Percentiles rank a stretch among this genome's conserved stretches.
phyloP scores from a whole-genome alignment of 92 coral and sea anemone genomes.

The Phenganax subtilis region DNA sequence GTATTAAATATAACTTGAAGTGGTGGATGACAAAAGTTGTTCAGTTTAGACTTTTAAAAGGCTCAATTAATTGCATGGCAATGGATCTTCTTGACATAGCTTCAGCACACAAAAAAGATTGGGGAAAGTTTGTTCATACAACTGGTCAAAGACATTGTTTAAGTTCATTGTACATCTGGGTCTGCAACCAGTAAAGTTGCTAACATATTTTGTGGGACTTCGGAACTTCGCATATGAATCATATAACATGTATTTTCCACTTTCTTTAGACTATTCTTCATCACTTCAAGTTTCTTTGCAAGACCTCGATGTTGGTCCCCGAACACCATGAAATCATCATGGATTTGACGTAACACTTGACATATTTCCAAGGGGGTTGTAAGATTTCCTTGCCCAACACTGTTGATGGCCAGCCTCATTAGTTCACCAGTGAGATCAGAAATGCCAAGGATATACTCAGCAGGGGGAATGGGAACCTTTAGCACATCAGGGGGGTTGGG shows the following conservation, averaged over 20 bases:
- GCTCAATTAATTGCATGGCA: too few species aligned
- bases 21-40: too few species aligned
- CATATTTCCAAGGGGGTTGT: constrained; percentile 73
- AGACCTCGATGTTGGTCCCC: constrained; percentile 65
- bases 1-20: too few species aligned
- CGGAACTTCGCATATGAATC: constrained; percentile 81
- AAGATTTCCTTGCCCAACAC: constrained; percentile 78
- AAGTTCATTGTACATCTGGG: constrained; percentile 1
- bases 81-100: too few species aligned
- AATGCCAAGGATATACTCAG: constrained; percentile 78
- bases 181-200: constrained; percentile 39
- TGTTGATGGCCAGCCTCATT: constrained; percentile 86
- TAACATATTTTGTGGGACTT: constrained; percentile 74
- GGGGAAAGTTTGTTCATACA: not conserved
- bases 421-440: constrained; percentile 97
- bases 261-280: constrained; percentile 69
- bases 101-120: too few species aligned
- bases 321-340: constrained; percentile 65
- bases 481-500: constrained; percentile 3
- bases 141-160: not conserved
- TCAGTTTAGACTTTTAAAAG: too few species aligned
- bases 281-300: constrained; percentile 60
- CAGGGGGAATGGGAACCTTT: constrained; percentile 57
- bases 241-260: constrained; percentile 90
- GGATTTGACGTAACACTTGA: constrained; percentile 60